Evolutionary conservation across 2,797 vertebrate species (phyloP).

Genomic region (Tragopan temminckii): DNA sequence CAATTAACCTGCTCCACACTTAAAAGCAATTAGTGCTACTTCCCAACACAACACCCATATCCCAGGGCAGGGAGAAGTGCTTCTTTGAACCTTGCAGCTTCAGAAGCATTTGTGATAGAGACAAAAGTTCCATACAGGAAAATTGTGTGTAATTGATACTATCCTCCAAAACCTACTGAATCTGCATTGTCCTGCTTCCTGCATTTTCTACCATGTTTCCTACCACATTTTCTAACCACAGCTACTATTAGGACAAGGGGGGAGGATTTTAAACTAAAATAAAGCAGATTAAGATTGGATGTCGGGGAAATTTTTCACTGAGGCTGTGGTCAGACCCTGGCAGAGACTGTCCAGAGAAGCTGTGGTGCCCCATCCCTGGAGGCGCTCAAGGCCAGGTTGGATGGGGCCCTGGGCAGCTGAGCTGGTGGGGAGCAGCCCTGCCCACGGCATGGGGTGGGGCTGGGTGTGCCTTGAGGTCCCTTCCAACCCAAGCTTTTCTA

Average conservation of each 20-base stretch:
- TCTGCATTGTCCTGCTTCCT: not conserved
- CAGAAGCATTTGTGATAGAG: not conserved
- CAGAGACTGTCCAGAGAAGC: no score
- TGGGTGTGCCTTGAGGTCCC: no score
- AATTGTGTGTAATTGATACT: not conserved
- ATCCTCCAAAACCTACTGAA: not conserved
- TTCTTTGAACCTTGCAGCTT: not conserved
- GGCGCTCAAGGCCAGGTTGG: no score
- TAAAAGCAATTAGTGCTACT: constrained; percentile 61
- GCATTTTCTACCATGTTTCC: not conserved
- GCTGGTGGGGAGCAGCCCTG: no score
- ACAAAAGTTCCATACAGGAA: not conserved
- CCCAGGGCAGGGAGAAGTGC: not conserved
- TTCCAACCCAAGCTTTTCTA: no score
- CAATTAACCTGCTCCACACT: constrained; percentile 44
- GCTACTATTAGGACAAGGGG: not conserved
- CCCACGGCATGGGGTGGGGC: no score
- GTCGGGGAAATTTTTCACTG: no score
- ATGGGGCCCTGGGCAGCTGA: no score
- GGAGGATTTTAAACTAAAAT: no score
- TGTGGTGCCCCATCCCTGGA: no score
- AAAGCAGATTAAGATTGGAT: no score
- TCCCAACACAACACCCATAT: not conserved
- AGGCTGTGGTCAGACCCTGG: no score
- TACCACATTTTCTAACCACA: not conserved